Base-by-base conservation (phyloP, 1,140 invertebrate genomes). In the Ceratina japonica region DNA sequence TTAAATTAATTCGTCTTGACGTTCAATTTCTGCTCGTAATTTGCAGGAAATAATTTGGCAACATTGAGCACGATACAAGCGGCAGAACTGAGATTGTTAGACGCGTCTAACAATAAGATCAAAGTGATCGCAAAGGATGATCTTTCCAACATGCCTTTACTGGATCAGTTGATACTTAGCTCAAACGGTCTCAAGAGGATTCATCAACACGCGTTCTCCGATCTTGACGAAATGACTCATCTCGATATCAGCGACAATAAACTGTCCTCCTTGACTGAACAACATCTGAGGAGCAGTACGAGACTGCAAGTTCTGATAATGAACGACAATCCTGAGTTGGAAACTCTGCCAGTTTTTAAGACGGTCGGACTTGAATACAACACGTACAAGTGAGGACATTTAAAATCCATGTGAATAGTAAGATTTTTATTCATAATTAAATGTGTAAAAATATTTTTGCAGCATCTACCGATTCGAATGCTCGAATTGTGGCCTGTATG, bases 191-290 rank as follows among this genome's bases (percentile, higher is more conserved):
- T 96, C 63, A 93, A 92, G 59, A 94, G 93, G 79, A 95, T 96
- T 65, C 94, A 95, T 78, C 93, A 94, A 20, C 94, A 95, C 86
- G 94, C 95, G 44, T 95, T 96, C 90, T 90, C 93, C 2, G 91
- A 94, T 69, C 90, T 96, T 4, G 92, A 93, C 68, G 93, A 94
- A 63, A 91, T 96, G 31, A 94, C 93, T 49, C 93, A 94, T 87
- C 93, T 96, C 66, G 95, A 96, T 86, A 91, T 96, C 62, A 96
- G 95, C 0, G 93, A 95, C 80, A 96, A 96, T 86, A 92, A 94
- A 56, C 88, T 96, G 22, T 93, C 94, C 22, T 94, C 94, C 56
- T 91, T 95, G 52, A 94, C 93, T 0, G 93, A 93, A n/a, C 93
- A 94, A 87, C 90, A 96, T 65, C 94, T 96, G 84, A 94, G 94